A percentile compares a stretch with the other conserved stretches of the same genome.
phyloP scores from a whole-genome alignment of 2,113 vertebrate genomes.

The Thomomys bottae region DNA sequence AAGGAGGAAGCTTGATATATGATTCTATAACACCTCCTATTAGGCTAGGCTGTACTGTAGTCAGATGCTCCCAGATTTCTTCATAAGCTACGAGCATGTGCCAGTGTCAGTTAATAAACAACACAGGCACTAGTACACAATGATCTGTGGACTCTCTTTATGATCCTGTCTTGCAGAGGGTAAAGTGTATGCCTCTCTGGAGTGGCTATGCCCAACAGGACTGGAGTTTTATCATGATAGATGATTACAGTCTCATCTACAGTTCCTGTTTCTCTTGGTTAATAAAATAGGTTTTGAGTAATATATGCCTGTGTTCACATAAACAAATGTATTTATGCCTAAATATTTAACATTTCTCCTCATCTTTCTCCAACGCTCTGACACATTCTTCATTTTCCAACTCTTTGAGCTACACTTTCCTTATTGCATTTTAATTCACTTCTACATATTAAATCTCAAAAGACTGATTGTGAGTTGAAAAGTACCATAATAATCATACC shows the following conservation, averaged over 20 bases:
- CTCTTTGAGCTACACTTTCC: constrained; percentile 37
- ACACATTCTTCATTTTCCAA: constrained; percentile 56
- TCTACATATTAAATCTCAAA: constrained; percentile 58
- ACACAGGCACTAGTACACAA: too few species aligned
- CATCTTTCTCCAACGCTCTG: constrained; percentile 40
- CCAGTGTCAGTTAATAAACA: neutral
- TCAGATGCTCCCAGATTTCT: neutral
- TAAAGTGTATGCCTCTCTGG: neutral
- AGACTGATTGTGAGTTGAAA: constrained; percentile 52
- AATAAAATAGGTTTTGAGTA: neutral
- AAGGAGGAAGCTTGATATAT: neutral
- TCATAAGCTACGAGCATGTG: neutral
- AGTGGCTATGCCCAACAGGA: neutral
- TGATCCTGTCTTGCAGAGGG: neutral
- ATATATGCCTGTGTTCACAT: neutral
- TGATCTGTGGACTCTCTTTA: neutral
- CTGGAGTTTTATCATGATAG: neutral
- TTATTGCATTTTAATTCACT: constrained; percentile 64
- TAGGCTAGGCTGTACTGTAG: too few species aligned
- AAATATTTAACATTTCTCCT: constrained; percentile 44
- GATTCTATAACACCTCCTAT: neutral
- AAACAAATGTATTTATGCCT: neutral
- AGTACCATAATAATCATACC: neutral
- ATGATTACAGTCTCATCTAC: neutral
- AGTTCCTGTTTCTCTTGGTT: neutral